Conservation (phyloP, 2,113 vertebrate species). For the Pogonocichla stellata region DNA sequence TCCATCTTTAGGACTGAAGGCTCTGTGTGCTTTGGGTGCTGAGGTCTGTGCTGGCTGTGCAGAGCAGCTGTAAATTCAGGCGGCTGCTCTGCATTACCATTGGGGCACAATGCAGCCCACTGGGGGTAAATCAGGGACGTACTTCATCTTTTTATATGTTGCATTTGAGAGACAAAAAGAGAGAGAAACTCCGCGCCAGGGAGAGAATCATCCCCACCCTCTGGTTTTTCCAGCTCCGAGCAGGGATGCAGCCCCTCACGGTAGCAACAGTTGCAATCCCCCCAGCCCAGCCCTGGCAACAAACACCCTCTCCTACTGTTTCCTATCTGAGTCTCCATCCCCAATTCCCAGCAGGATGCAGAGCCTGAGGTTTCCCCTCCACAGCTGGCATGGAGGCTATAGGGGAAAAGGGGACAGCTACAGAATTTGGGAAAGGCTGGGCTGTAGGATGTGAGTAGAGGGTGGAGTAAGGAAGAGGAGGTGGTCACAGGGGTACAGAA, state of each 20-base stretch:
- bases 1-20: not conserved
- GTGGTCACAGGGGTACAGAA: not conserved
- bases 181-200: not conserved
- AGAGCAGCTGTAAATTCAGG: conserved; percentile 9
- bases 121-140: not conserved
- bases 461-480: not conserved
- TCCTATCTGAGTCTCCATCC: not conserved
- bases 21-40: not conserved
- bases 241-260: not conserved
- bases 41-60: not conserved
- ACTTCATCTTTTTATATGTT: not conserved
- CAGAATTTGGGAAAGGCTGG: not conserved
- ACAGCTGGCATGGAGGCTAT: not conserved
- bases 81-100: not conserved
- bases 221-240: not conserved
- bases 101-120: not conserved
- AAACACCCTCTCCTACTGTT: not conserved
- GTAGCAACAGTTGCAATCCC: not conserved
- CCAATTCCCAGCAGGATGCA: not conserved
- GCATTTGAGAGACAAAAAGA: not conserved
- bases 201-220: not conserved
- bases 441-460: not conserved
- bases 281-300: conserved; percentile 19
- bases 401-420: not conserved
- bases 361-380: not conserved